Conservation (phyloP, 1,140 invertebrate species). For the Halyomorpha halys region DNA sequence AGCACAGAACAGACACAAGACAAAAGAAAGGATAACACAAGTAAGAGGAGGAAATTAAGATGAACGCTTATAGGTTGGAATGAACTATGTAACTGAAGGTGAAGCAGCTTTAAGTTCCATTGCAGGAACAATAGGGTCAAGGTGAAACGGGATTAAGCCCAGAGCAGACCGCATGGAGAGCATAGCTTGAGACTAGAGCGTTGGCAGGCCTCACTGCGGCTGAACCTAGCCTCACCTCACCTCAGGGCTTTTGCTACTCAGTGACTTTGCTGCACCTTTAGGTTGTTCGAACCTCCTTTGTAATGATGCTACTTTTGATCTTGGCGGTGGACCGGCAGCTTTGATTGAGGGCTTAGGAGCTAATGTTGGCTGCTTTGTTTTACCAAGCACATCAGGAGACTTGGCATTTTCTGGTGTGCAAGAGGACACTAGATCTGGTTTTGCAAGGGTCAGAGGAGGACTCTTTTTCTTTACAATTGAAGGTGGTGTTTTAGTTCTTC, state of each 20-base stretch:
- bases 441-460: conserved; percentile 35
- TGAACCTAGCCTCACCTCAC: conserved; percentile 3
- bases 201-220: too few relatives aligned
- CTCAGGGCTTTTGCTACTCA: neutral
- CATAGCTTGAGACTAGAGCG: too few relatives aligned
- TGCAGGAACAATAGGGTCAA: too few relatives aligned
- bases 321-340: conserved; percentile 32
- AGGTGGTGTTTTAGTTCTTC: conserved; percentile 36
- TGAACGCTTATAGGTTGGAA: neutral
- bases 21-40: neutral
- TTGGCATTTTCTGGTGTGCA: conserved; percentile 44
- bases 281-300: conserved; percentile 57
- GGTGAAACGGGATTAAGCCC: too few relatives aligned
- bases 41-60: neutral
- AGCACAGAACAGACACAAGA: neutral
- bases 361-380: conserved; percentile 29
- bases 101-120: neutral
- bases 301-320: conserved; percentile 56
- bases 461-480: conserved; percentile 36
- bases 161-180: too few relatives aligned
- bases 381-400: conserved; percentile 45
- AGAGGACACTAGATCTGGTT: conserved; percentile 59
- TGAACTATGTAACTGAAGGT: conserved; percentile 9
- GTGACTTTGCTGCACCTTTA: neutral
- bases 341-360: conserved; percentile 34